Base-by-base conservation (phyloP, 2,888 invertebrate genomes). In the Cetonia aurata region DNA sequence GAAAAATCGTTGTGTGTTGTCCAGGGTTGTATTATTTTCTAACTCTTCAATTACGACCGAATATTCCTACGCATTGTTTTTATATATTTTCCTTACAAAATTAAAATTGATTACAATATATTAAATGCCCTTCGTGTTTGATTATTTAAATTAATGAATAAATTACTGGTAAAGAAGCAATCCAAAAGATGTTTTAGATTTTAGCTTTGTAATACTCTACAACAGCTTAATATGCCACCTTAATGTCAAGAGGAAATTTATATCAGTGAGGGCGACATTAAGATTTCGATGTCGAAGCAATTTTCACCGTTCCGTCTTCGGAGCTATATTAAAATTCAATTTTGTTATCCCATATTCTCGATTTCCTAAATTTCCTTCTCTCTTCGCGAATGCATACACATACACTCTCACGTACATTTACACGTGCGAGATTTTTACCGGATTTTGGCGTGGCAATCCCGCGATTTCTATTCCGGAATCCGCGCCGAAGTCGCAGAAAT, bases 401-500 rank as follows among this genome's bases (percentile, higher is more conserved):
- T 12, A 33, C 33, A 42, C 19, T 19, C 41, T 17, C 56, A 37
- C 56, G 4, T 12, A 19, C 57, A 57, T 37, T 17, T 37, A 48
- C 37, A 65, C n/a, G 33, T 50, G 15, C 33, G 37, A 6, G 25
- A 17, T 65, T 37, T 50, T 65, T 33, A 17, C 17, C 15, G 50
- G 37, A 50, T 65, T 33, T 65, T 6, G 50, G 62, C 37, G 33
- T 50, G 50, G 50, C 50, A 65, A 65, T 65, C 37, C 50, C 50
- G 50, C 41, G 17, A 31, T 41, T 19, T 46, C 50, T 65, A 65
- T 65, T 50, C 50, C 50, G 50, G 50, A 48, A 50, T 52, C 50
- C 62, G 62, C 50, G 41, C 37, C 62, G 50, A 37, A 65, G 52
- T 65, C 37, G 62, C 50, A 50, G 50, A 65, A 74, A 72, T 74